Evolutionary conservation across 2,113 vertebrate genomes (phyloP), one percentile per base, ranked within the genome.

Genomic region (Oceanites oceanicus): DNA sequence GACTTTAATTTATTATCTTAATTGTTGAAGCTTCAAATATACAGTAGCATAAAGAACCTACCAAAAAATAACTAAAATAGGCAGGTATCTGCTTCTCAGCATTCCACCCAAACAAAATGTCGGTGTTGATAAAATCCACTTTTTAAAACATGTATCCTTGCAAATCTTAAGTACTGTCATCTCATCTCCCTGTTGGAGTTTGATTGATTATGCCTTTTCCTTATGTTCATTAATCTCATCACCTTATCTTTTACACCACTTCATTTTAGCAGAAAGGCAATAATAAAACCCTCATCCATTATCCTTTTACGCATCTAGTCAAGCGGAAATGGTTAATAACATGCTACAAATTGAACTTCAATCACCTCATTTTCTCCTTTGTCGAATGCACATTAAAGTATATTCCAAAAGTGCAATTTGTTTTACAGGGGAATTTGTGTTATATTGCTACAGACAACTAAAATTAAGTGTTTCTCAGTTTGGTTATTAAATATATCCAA

Each of bases 331-430:
- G 98, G 99, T 99, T 99, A 99, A 99, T 99, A 99, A 99, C 99
- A 98, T 98, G 99, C 98, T 99, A 99, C 99, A 99, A 99, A 99
- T 99, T 99, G 99, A 99, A 99, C 99, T 99, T 99, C 99, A 99
- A 99, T 99, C 99, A 99, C 98, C 98, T 98, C 98, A 98, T 99
- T 99, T 99, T 99, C 97, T 98, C 98, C 97, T 98, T 98, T 98
- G 98, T 99, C 98, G 98, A 98, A 98, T 97, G 98, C 96, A 97
- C 98, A 99, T 99, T 99, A 98, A 98, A 98, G 96, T 97, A 97
- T 98, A 98, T 93, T 97, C 95, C 97, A 97, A 98, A 98, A 98
- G 95, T 98, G 98, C 98, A 98, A 98, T 98, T 98, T 98, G 98
- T 98, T 98, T 98, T 98, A 98, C 97, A 98, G 96, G 93, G 97